Evolutionary conservation across 2,797 vertebrate genomes (phyloP).

Genomic region (Somateria mollissima): DNA sequence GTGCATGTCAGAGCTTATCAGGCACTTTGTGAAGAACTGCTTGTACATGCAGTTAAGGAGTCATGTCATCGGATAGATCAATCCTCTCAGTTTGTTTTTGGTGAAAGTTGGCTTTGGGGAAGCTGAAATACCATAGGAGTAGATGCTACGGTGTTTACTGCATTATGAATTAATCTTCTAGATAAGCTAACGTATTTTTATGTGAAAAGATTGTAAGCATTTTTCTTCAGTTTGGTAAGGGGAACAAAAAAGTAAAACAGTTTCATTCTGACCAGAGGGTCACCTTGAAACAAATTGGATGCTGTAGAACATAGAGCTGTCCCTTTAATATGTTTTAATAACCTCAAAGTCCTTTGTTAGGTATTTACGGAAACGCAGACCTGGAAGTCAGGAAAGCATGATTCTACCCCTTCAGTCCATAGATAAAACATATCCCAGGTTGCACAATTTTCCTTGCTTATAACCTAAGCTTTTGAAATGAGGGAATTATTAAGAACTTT

Average conservation of each 20-base stretch:
- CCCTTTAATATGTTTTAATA: not conserved
- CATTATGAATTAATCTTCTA: not conserved
- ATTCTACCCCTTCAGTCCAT: not conserved
- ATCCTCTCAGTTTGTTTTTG: not conserved
- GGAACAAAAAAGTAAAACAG: not conserved
- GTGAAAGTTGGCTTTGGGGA: not conserved
- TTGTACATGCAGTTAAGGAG: not conserved
- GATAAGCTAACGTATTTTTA: not conserved
- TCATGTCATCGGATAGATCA: not conserved
- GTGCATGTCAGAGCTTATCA: not conserved
- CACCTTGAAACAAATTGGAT: not conserved
- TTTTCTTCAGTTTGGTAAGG: not conserved
- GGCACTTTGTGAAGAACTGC: not conserved
- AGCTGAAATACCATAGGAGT: not conserved
- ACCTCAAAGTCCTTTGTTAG: not conserved
- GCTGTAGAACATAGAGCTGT: not conserved
- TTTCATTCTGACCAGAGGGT: not conserved
- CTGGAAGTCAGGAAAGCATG: not conserved
- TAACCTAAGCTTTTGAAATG: not conserved
- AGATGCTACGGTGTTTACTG: not conserved
- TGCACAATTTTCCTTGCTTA: not conserved
- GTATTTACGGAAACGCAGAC: not conserved
- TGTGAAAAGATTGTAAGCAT: not conserved
- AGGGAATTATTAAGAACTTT: not conserved
- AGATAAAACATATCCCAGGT: not conserved